Conservation (phyloP, 2,888 invertebrate genomes). For the Chaitophorus viminalis region DNA sequence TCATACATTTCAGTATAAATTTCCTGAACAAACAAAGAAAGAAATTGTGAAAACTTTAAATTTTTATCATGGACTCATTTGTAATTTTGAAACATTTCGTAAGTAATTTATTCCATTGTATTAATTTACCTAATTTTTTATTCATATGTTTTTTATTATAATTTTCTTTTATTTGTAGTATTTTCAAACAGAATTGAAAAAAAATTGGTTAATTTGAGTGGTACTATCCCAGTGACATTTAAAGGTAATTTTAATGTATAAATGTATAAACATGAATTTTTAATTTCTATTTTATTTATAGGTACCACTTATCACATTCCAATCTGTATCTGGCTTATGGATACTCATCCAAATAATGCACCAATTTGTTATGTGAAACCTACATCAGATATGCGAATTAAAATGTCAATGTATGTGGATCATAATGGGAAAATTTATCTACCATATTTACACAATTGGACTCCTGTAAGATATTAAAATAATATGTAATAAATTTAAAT, state of each 20-base stretch:
- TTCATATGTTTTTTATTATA: conserved; percentile 28
- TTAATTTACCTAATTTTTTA: background rate
- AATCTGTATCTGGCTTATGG: conserved; percentile 94
- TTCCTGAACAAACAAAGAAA: conserved; percentile 74
- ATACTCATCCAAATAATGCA: conserved; percentile 96
- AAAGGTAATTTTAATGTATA: conserved; percentile 73
- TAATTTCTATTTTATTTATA: conserved; percentile 66
- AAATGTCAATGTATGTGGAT: conserved; percentile 93
- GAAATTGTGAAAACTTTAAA: conserved; percentile 76
- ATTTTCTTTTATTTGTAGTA: conserved; percentile 64
- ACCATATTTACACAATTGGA: conserved; percentile 97
- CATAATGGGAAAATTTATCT: conserved; percentile 94
- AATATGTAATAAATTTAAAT: conserved; percentile 43
- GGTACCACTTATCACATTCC: conserved; percentile 93
- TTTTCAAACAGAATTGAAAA: conserved; percentile 66
- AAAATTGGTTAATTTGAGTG: conserved; percentile 84
- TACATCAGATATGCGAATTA: conserved; percentile 94
- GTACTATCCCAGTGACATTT: conserved; percentile 92
- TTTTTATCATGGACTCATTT: conserved; percentile 75
- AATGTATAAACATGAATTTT: background rate
- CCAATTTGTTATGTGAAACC: conserved; percentile 96
- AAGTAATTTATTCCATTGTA: conserved; percentile 66
- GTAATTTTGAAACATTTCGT: conserved; percentile 78
- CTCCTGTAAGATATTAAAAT: conserved; percentile 69
- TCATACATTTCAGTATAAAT: conserved; percentile 73